A percentile compares a stretch with the other conserved stretches of the same genome.
phyloP scores from a whole-genome alignment of 2,797 vertebrate genomes.

The Peromyscus eremicus region DNA sequence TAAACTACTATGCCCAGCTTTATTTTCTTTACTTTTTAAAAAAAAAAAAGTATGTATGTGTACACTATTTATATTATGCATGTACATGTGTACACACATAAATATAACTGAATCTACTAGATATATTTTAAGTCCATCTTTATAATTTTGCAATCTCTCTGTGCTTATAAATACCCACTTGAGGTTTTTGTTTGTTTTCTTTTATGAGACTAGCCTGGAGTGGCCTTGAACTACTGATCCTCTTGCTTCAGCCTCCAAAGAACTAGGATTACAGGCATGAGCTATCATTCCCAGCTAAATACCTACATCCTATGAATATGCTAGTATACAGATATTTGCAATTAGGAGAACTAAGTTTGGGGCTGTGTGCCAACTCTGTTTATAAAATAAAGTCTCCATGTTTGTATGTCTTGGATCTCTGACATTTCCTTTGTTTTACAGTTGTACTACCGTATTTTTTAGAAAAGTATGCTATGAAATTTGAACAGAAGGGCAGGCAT shows the following conservation, averaged over 20 bases:
- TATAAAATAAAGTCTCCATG: slow-evolving; percentile 43
- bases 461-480: slow-evolving; percentile 49
- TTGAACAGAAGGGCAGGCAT: background rate
- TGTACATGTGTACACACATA: background rate
- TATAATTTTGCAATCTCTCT: slow-evolving; percentile 43
- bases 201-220: background rate
- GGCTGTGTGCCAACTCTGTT: slow-evolving; percentile 39
- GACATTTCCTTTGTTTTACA: slow-evolving; percentile 44
- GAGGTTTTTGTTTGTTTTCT: background rate
- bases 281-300: background rate
- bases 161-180: slow-evolving; percentile 53
- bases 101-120: slow-evolving; percentile 7
- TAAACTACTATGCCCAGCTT: background rate
- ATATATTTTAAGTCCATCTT: slow-evolving; percentile 43
- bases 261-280: background rate
- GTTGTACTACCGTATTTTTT: slow-evolving; percentile 32
- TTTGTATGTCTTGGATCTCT: slow-evolving; percentile 50
- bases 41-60: background rate
- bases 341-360: slow-evolving; percentile 43
- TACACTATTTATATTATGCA: background rate
- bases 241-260: background rate
- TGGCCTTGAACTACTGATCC: background rate
- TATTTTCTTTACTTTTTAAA: slow-evolving; percentile 50
- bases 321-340: slow-evolving; percentile 38
- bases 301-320: background rate